phyloP scores from a whole-genome alignment of 2,797 vertebrate species.

The Hybognathus amarus region DNA sequence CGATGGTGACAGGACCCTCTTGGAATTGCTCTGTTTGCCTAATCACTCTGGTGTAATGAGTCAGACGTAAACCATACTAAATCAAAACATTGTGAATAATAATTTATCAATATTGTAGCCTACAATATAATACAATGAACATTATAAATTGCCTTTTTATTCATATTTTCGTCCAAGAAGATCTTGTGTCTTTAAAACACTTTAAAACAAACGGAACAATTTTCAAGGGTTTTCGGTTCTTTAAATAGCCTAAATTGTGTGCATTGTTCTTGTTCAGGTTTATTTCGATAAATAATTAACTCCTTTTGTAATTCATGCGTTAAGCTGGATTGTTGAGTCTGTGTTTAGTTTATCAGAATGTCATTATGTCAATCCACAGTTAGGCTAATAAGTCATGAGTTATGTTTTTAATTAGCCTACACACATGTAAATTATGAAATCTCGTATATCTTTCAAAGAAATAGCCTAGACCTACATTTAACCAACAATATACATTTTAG shows the following conservation, averaged over 20 bases:
- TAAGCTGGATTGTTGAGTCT: slow-evolving; percentile 3
- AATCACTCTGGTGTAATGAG: background rate
- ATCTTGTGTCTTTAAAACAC: background rate
- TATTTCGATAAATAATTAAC: background rate
- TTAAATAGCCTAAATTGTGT: background rate
- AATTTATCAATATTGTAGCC: background rate
- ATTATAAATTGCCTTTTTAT: slow-evolving; percentile 3
- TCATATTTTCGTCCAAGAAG: background rate
- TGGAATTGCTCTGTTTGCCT: no score
- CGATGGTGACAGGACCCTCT: no score
- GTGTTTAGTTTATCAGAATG: slow-evolving; percentile 23
- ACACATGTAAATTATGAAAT: slow-evolving; percentile 4
- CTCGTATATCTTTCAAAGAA: background rate
- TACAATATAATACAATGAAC: no score
- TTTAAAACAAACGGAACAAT: background rate
- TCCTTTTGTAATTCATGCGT: background rate
- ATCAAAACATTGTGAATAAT: background rate
- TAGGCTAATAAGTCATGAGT: background rate
- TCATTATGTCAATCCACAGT: background rate
- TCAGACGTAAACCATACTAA: background rate
- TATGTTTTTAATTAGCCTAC: slow-evolving; percentile 16
- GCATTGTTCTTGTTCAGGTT: background rate
- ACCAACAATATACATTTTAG: background rate
- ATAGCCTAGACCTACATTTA: background rate
- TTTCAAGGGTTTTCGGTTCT: background rate